Evolutionary conservation across 2,113 vertebrate species (phyloP), one percentile per base, ranked within the genome.

Genomic region (Callionymus lyra): DNA sequence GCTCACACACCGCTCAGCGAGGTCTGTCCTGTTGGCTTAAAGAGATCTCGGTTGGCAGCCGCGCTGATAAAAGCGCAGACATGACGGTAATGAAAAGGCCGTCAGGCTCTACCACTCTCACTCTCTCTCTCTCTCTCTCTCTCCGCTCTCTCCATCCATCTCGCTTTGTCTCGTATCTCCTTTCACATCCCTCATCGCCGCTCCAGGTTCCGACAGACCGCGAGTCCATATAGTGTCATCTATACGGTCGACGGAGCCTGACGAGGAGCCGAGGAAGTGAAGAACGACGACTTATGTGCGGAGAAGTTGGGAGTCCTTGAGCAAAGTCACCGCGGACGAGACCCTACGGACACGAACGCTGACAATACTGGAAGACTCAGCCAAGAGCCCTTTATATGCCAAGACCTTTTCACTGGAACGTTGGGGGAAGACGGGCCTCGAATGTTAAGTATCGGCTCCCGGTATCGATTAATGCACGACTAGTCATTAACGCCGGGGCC

Each of bases 21-120:
- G 53, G 44, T 59, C 53, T 67, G 49, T 35, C 59, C 57, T 44
- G 44, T 47, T 53, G 59, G 53, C 54, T 66, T 44, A 43, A 51
- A 53, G 56, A 62, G 53, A 63, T 68, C 66, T 72, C 41, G 40
- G 53, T 64, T 49, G 27, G 45, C 44, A 11, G n/a, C n/a, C n/a
- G n/a, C n/a, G n/a, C n/a, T n/a, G 57, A 75, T 69, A 71, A 76
- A 73, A 75, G 68, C 63, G 40, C 53, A 68, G 59, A 65, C 65
- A 74, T 70, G 57, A 67, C 57, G 51, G 59, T 47, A 65, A 75
- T 70, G 68, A 72, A 68, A 69, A 52, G 44, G 27, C 53, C 62
- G 59, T 56, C 66, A 57, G 53, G 58, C 56, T 33, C 34, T 48
- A 44, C 43, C 60, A 47, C 56, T 39, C 54, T 47, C 48, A 56